Conservation (phyloP, 2,888 invertebrate genomes). For the Oxystoma pomonae region DNA sequence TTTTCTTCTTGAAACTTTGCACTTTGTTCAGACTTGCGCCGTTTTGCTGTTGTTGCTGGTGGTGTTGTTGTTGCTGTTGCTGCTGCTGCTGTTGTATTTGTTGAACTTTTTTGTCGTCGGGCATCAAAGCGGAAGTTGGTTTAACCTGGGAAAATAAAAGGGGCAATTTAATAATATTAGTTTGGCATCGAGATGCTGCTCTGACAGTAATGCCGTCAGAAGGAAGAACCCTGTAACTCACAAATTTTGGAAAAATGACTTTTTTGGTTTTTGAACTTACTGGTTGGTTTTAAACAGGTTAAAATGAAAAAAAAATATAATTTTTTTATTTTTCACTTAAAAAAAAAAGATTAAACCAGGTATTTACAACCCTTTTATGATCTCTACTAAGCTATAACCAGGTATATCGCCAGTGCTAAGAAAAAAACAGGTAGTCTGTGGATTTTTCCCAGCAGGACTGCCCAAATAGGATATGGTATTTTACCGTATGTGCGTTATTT, state of each 20-base stretch:
- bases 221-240: too few species aligned
- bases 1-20: constrained; percentile 49
- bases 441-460: too few species aligned
- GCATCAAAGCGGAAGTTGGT: constrained; percentile 70
- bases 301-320: background rate
- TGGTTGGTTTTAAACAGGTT: background rate
- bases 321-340: background rate
- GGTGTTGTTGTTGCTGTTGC: constrained; percentile 31
- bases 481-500: too few species aligned
- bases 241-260: background rate
- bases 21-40: constrained; percentile 49
- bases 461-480: too few species aligned
- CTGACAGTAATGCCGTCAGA: too few species aligned
- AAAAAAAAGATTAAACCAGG: too few species aligned
- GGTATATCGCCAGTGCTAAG: too few species aligned
- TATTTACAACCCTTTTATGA: too few species aligned
- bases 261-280: background rate
- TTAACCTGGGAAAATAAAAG: constrained; percentile 61
- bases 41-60: constrained; percentile 45
- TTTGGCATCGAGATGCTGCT: too few species aligned
- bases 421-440: too few species aligned
- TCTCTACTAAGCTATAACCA: too few species aligned
- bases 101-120: constrained; percentile 59
- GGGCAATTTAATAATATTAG: too few species aligned
- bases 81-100: constrained; percentile 14